Evolutionary conservation across 2,113 vertebrate genomes (phyloP), one percentile per base, ranked within the genome.

Genomic region (Eulacestoma nigropectus): DNA sequence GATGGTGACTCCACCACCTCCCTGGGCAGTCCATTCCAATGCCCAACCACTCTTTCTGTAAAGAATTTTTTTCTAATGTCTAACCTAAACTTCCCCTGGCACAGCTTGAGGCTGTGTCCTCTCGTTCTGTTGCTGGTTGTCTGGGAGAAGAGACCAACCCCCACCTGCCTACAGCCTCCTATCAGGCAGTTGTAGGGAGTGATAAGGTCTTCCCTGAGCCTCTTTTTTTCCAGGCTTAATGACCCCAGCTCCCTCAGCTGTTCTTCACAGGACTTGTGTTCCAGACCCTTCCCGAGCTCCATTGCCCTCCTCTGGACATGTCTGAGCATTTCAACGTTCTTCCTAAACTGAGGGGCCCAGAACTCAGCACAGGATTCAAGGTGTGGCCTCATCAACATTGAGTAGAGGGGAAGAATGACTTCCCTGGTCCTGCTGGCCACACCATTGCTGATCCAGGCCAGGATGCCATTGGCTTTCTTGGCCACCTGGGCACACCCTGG

Each of bases 291-390:
- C 41, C 4, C 3, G 19, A 57, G 19, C 19, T 16, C 20, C 13
- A 25, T 10, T 59, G 30, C 19, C 33, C 33, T 22, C 16, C 18
- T 8, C 41, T 37, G 72, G 33, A 29, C 6, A 4, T 2, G 3
- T 29, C 21, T 7, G 9, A 74, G 52, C 4, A n/a, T 16, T 32
- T 73, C 39, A n/a, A 12, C 16, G 7, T 29, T 41, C 53, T 56
- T 4, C 10, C 23, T 21, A 33, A 73, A n/a, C 1, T 9, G 25
- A 21, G 23, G 17, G 17, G 17, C 8, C 8, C 42, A 75, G 42
- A 35, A 2, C 8, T 30, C 26, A 0, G 23, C 26, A 13, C 33
- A 57, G 19, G 0, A 59, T 2, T 46, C 4, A 0, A 46, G 53
- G 7, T 46, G 53, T 29, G 25, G 25, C 33, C 41, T 57, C 39